phyloP scores from a whole-genome alignment of 2,797 vertebrate genomes.

The Neosilurus hyrtlii region DNA sequence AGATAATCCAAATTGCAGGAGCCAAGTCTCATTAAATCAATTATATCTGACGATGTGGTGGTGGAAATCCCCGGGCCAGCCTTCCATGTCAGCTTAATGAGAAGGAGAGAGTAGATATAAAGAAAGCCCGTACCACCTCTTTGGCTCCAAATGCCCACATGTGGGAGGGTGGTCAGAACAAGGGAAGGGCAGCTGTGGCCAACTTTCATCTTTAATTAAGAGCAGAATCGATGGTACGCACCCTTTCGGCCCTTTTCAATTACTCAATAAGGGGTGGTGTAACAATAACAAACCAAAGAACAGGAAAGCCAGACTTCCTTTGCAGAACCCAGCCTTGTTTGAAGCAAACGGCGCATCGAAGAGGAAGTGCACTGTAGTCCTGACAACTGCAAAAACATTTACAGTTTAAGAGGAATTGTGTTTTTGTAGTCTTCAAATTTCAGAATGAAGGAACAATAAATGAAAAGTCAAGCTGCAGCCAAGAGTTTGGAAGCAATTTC shows the following conservation, averaged over 20 bases:
- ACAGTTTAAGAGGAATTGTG: slow-evolving; percentile 4
- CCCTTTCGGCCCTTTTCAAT: slow-evolving; percentile 26
- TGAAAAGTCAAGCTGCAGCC: background rate
- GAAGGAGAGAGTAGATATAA: background rate
- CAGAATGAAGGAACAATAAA: background rate
- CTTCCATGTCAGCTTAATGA: slow-evolving; percentile 31
- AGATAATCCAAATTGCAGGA: slow-evolving; percentile 36
- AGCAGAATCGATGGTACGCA: slow-evolving; percentile 35
- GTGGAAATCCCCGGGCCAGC: slow-evolving; percentile 33
- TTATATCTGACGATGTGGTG: slow-evolving; percentile 25
- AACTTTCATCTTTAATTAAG: slow-evolving; percentile 40
- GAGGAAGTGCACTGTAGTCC: slow-evolving; percentile 48
- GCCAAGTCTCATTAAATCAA: slow-evolving; percentile 47
- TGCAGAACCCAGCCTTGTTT: slow-evolving; percentile 21
- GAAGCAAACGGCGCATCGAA: slow-evolving; percentile 30
- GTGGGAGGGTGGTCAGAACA: slow-evolving; percentile 29
- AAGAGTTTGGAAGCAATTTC: background rate
- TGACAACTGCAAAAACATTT: slow-evolving; percentile 39
- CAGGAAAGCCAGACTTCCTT: slow-evolving; percentile 52
- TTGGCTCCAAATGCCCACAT: slow-evolving; percentile 17
- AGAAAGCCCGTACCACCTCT: slow-evolving; percentile 24
- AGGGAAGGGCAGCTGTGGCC: slow-evolving; percentile 23
- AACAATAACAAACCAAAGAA: slow-evolving; percentile 46
- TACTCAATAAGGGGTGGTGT: slow-evolving; percentile 29
- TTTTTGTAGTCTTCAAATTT: background rate